These are phyloP conservation scores for Drosophila insularis DNA, from an alignment of 1,140 invertebrate species.

Conservation along the genomic window DNA sequence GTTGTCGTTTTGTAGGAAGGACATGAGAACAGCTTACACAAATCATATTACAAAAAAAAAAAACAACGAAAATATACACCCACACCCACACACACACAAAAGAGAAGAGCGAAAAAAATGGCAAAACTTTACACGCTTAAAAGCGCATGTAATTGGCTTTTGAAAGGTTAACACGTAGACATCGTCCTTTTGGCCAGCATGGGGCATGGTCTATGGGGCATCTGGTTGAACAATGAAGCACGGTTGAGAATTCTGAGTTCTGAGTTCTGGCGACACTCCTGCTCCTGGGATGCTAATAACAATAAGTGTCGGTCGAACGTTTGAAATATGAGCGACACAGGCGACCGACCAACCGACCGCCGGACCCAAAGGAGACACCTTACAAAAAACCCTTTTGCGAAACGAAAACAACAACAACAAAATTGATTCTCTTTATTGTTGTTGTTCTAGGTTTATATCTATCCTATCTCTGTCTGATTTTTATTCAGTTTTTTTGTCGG, in stretches of 20 bases:
- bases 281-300: conserved; percentile 72
- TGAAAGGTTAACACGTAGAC: conserved; percentile 73
- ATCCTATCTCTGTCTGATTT: conserved; percentile 1
- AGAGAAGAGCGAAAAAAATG: background rate
- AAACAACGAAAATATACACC: background rate
- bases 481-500: conserved; percentile 11
- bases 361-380: conserved; percentile 2
- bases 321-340: conserved; percentile 71
- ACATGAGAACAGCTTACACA: conserved; percentile 41
- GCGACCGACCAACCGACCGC: background rate
- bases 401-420: background rate
- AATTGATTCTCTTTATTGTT: background rate
- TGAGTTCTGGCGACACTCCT: conserved; percentile 13
- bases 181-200: conserved; percentile 14
- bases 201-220: conserved; percentile 10
- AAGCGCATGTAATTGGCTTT: conserved; percentile 80
- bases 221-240: background rate
- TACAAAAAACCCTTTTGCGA: background rate
- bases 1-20: background rate
- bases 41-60: conserved; percentile 69
- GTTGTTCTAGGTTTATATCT: conserved; percentile 1
- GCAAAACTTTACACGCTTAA: conserved; percentile 77
- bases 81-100: background rate
- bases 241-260: background rate
- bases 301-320: conserved; percentile 75